Evolutionary conservation across 2,797 vertebrate genomes (phyloP), one percentile per base, ranked within the genome.

Genomic region (Orientallactaga sibirica): DNA sequence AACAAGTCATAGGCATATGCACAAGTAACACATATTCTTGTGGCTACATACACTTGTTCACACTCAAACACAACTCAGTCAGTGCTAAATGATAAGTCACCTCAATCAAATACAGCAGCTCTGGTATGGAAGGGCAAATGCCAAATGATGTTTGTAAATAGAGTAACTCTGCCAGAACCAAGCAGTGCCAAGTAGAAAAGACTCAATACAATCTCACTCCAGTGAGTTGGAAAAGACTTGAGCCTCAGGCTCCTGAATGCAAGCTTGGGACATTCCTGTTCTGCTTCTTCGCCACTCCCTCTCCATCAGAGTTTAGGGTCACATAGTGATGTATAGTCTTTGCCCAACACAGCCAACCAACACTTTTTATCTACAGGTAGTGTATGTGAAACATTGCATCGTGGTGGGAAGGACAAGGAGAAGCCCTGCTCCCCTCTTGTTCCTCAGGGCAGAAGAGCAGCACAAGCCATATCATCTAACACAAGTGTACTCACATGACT

Each of bases 401-500:
- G 0, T 1, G 0, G 4, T 5, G 27, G 25, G 29, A 68, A 27
- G 43, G 7, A 16, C 27, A 19, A 3, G 29, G 64, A 1, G n/a
- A 10, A 12, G 22, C 24, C 12, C 10, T 18, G 24, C 3, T 37
- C 11, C 6, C n/a, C 11, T 9, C 33, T 18, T 12, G 19, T 3
- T 24, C 5, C 16, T 61, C 16, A 20, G 29, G 79, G 52, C 10
- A 18, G 33, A 75, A 52, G 29, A 37, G 29, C 25, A 10, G 7
- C 22, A 18, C 7, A 48, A 33, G 18, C 22, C 19, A 37, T 11
- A n/a, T 19, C 43, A 55, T 41, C 25, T 52, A 62, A 74, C 43
- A 67, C 58, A 64, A 33, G 8, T 2, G 0, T 61, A 27, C 33
- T 14, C 19, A 2, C 0, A 0, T 4, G 27, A 2, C n/a, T 43